A percentile compares a stretch with the other conserved stretches of the same genome.
Conservation (phyloP, 2,888 invertebrate species). For the Coenonympha glycerion region DNA sequence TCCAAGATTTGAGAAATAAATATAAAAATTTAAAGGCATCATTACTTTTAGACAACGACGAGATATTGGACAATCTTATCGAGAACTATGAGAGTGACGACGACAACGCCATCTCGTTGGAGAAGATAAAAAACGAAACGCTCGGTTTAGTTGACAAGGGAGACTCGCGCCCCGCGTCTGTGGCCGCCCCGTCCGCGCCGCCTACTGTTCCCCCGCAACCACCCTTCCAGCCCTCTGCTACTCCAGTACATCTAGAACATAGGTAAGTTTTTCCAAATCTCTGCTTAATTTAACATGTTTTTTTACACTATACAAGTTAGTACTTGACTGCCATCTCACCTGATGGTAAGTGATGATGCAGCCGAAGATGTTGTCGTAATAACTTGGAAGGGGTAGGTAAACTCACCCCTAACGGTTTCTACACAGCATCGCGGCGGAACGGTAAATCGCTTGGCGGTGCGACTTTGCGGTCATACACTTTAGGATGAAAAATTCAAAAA, state of each 20-base stretch:
- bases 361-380: too few relatives aligned
- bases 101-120: slow-evolving; percentile 84
- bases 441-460: too few relatives aligned
- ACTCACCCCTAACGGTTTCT: too few relatives aligned
- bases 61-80: slow-evolving; percentile 54
- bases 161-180: slow-evolving; percentile 48
- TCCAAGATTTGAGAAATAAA: neutral
- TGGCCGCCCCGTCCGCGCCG: slow-evolving; percentile 42
- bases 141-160: slow-evolving; percentile 50
- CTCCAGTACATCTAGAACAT: slow-evolving; percentile 87
- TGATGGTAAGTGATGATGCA: too few relatives aligned
- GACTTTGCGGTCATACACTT: too few relatives aligned
- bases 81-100: slow-evolving; percentile 79
- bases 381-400: too few relatives aligned
- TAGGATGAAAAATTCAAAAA: too few relatives aligned
- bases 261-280: slow-evolving; percentile 60
- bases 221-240: slow-evolving; percentile 94
- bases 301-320: too few relatives aligned
- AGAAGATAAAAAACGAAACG: slow-evolving; percentile 82
- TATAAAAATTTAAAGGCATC: neutral
- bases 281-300: neutral
- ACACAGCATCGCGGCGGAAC: too few relatives aligned
- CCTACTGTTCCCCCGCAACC: slow-evolving; percentile 79
- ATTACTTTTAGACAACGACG: slow-evolving; percentile 48
- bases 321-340: too few relatives aligned